Evolutionary conservation across 37 sponge, comb jelly and placozoan species (phyloP), one percentile per base, ranked within the genome.

Genomic region (Cladorhizidae sp.): DNA sequence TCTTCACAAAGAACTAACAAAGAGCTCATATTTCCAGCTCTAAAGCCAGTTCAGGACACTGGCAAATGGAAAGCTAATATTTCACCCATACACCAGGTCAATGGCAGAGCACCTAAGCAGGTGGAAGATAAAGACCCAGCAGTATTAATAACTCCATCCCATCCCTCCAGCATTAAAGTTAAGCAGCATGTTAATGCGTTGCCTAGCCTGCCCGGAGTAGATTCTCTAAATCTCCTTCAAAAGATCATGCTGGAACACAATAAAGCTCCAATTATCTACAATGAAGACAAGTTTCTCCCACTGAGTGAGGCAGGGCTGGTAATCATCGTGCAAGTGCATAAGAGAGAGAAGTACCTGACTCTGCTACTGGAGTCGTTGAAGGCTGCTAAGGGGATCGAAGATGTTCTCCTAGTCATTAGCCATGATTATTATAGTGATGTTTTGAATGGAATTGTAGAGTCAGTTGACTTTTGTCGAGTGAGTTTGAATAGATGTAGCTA

Each of bases 271-370:
- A 72, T 1, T 15, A 41, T 91, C 6, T 36, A 56, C 15, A 88
- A 92, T 33, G 70, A 54, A 0, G 92, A 80, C 38, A 70, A 71
- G 52, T 92, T 80, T 64, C 70, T 83, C 25, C 67, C 83, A 1
- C 74, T 91, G 15, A 21, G 56, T 15, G 31, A 41, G 0, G 88
- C 83, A 21, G 91, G 72, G 28, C 7, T 95, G 23, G 84, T 95
- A 40, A 32, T 95, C 49, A 40, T 91, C 7, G 80, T 95, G 2
- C 95, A 95, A 69, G 90, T 88, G 6, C 95, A 95, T 67, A 67
- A 81, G n/a, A 58, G 95, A 40, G 63, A 73, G 18, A 67, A 58
- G 5, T 92, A 95, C 77, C 80, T 95, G 51, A 51, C 67, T 31
- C 76, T 78, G 57, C 73, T 95, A 26, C 43, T 95, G 17, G 80